Base-by-base conservation (phyloP, 2,797 vertebrate genomes). In the Salarias fasciatus region DNA sequence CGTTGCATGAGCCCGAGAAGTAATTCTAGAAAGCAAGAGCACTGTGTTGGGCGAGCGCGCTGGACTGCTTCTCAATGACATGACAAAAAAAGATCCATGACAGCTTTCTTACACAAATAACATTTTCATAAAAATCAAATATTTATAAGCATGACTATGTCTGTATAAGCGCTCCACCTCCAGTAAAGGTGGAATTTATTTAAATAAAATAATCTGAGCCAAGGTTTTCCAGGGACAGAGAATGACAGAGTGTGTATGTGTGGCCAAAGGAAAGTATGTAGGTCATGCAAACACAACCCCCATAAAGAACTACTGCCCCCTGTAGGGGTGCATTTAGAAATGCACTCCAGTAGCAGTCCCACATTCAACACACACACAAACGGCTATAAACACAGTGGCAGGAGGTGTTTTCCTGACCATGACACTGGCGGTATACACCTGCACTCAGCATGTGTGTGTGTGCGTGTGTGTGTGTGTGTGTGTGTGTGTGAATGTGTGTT, bases 261-360 rank as follows among this genome's bases (percentile, higher is more conserved):
- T 33, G 35, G 18, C 18, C 18, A 24, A 24, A 24, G 18, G 18
- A 24, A 18, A 24, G 18, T 46, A 30, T 35, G 8, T 18, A 30
- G 46, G 53, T 51, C 36, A 42, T 24, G 12, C 5, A 8, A 11
- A 48, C 13, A 38, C 15, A 48, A 41, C 47, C 58, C 37, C 37
- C 38, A 54, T n/a, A 28, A 15, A 63, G 56, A 18, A 10, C 52
- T 69, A 24, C 53, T 55, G 58, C 53, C 69, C 48, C 68, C 66
- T 49, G 6, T 41, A 12, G 7, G 72, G 65, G 4, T 0, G 1
- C 5, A 15, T 38, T 11, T 0, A 12, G 33, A 68, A 69, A 57
- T 66, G 80, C 54, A 42, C 11, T 10, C 41, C 66, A 55, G 28
- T 11, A 24, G 49, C 53, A 62, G 51, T 46, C 38, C 44, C 18